Percentiles rank a stretch among this genome's conserved stretches.
Conservation (phyloP, 1,140 invertebrate genomes). For the Calephelis nemesis region DNA sequence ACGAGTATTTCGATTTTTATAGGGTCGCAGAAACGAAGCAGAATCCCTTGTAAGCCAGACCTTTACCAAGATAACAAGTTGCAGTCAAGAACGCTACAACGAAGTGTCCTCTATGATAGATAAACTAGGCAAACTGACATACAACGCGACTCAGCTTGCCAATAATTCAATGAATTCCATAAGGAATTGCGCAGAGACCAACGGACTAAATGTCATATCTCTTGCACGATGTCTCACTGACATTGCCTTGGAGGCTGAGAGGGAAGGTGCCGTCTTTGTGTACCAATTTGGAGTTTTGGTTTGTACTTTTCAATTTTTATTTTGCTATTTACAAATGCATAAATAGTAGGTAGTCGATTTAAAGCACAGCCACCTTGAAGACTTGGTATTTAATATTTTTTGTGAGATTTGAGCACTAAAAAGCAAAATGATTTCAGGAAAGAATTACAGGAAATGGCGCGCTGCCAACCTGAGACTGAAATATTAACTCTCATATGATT, state of each 20-base stretch:
- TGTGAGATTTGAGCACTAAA: too few species aligned
- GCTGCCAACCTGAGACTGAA: too few species aligned
- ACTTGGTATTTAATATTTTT: too few species aligned
- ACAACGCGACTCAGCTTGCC: conserved; percentile 1
- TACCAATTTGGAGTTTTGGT: conserved; percentile 2
- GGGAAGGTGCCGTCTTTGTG: conserved; percentile 3
- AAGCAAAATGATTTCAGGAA: too few species aligned
- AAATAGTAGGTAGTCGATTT: too few species aligned
- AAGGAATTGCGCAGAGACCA: not conserved
- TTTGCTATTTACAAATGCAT: not conserved
- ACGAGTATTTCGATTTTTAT: too few species aligned
- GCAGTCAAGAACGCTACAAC: not conserved
- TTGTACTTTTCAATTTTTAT: not conserved
- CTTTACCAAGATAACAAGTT: conserved; percentile 2
- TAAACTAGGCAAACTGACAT: not conserved
- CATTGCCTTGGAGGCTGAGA: conserved; percentile 7
- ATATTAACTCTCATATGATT: too few species aligned
- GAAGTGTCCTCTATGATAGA: conserved; percentile 6
- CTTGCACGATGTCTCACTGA: not conserved
- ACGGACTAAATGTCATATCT: conserved; percentile 1
- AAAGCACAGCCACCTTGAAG: too few species aligned
- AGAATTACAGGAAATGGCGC: too few species aligned
- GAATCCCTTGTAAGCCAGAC: conserved; percentile 10
- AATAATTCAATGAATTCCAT: not conserved
- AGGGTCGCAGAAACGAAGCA: conserved; percentile 3